Percentiles rank a stretch among this genome's conserved stretches.
Evolutionary conservation across 2,797 vertebrate genomes (phyloP).

Genomic region (Sibirionetta formosa): DNA sequence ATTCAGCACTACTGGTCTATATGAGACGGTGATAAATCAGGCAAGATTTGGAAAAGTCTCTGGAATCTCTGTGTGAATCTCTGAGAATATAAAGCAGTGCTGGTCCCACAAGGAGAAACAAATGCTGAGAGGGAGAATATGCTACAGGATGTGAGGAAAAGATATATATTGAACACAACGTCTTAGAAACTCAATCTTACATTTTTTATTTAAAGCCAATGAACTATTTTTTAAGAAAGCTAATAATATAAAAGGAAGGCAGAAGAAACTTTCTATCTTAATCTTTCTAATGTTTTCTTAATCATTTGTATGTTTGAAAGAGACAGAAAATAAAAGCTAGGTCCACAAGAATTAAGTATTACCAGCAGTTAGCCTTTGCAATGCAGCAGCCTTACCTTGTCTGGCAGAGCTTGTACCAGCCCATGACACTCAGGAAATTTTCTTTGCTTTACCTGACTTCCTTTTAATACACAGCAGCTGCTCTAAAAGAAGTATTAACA

Average conservation of each 20-base stretch:
- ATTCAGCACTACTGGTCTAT: not conserved
- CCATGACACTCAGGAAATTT: not conserved
- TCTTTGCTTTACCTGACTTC: not conserved
- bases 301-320: not conserved
- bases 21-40: constrained; percentile 30
- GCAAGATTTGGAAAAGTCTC: constrained; percentile 40
- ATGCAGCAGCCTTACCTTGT: rapidly evolving
- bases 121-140: not conserved
- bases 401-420: not conserved
- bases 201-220: not conserved
- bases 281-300: not conserved
- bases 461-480: not conserved
- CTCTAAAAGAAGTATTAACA: not conserved
- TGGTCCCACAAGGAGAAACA: not conserved
- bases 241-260: not conserved
- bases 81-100: constrained; percentile 7
- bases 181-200: not conserved
- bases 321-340: not conserved
- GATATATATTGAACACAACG: not conserved
- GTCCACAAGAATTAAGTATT: not conserved
- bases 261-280: not conserved
- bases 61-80: constrained; percentile 6
- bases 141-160: not conserved
- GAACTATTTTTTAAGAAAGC: not conserved
- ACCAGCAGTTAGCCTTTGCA: not conserved